Evolutionary conservation across 2,113 vertebrate genomes (phyloP).

Genomic region (Zonotrichia leucophrys): DNA sequence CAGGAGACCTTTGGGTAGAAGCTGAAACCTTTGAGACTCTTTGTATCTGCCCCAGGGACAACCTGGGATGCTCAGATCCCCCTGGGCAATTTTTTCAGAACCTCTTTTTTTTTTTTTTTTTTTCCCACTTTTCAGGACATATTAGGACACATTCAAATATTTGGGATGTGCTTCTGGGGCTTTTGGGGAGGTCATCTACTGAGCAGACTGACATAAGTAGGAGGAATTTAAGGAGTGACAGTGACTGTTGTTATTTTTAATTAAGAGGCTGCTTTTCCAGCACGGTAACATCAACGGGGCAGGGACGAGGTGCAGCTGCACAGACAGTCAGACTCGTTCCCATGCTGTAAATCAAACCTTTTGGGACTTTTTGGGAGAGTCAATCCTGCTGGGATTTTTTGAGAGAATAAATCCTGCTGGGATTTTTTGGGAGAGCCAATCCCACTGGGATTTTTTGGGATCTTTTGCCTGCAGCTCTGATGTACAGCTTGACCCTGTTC

Average conservation of each 20-base stretch:
- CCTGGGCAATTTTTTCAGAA: background rate
- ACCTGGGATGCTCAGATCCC: background rate
- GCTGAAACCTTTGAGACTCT: background rate
- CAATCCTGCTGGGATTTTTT: too few relatives aligned
- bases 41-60: background rate
- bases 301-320: background rate
- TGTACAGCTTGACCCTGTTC: background rate
- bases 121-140: background rate
- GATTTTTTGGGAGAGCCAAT: too few relatives aligned
- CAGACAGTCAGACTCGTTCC: background rate
- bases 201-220: background rate
- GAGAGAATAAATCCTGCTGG: too few relatives aligned
- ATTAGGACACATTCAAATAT: background rate
- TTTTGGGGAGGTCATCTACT: background rate
- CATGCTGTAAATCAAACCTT: background rate
- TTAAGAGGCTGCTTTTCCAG: background rate
- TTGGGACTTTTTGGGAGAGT: too few relatives aligned
- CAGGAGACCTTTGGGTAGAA: background rate
- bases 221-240: background rate
- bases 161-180: background rate
- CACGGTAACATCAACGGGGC: fast-evolving
- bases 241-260: background rate
- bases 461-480: background rate
- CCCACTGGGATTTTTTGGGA: too few relatives aligned
- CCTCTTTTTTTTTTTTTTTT: background rate